Base-by-base conservation (phyloP, 2,113 vertebrate species). In the Pterophyllum scalare region DNA sequence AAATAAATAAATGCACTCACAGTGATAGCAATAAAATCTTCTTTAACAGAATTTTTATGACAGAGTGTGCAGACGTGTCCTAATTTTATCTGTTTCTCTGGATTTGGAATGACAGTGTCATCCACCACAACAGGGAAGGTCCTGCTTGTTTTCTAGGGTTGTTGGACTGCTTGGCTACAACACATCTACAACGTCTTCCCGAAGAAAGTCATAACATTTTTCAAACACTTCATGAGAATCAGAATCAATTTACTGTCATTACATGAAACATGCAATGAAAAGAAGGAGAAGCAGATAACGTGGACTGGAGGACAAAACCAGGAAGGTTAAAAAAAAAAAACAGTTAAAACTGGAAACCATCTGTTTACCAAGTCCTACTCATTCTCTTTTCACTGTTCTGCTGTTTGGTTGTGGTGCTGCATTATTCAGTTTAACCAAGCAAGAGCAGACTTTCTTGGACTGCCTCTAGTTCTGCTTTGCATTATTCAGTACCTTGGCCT, bases 81-180 rank as follows among this genome's bases (percentile, higher is more conserved):
- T 61, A 43, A 24, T 9, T n/a, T 46, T 12, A 12, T 77, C 7
- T 72, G 64, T 87, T 76, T 77, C 40, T 80, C 15, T 60, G 93
- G 95, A 19, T 95, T 95, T 74, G 95, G 95, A 46, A 86, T 94
- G 84, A 85, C 93, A 2, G 94, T 93, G 2, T 93, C 94, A 6
- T 83, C 84, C 52, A 95, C 94, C 13, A n/a, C 38, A 1, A 52
- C 40, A 2, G 95, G 92, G 6, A 94, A 93, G 77, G 74, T 93
- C 64, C 84, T 95, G 70, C 93, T 96, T 13, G 90, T 95, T 75
- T 91, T 94, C 83, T 95, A 94, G 93, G 94, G 5, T 56, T 94
- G 82, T 57, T 94, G 22, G n/a, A n/a, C n/a, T n/a, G n/a, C n/a
- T n/a, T n/a, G n/a, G n/a, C n/a, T n/a, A n/a, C n/a, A n/a, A n/a